A percentile compares a stretch with the other conserved stretches of the same genome.
phyloP scores from a whole-genome alignment of 2,797 vertebrate genomes.

The Microtus agrestis region DNA sequence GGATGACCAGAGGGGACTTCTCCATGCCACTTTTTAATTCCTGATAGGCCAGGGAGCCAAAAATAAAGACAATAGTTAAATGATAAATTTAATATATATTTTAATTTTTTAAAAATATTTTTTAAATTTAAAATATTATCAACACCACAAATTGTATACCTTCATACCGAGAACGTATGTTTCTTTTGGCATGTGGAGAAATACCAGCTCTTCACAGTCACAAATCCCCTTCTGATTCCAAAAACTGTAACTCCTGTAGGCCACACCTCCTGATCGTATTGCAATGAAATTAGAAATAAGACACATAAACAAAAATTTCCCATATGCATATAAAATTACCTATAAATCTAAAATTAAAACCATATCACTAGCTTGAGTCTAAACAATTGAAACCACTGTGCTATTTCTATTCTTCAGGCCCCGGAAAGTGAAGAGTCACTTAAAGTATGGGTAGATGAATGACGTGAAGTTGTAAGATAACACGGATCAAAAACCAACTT shows the following conservation, averaged over 20 bases:
- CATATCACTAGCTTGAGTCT: neutral
- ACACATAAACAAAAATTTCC: neutral
- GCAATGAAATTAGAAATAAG: slow-evolving; percentile 15
- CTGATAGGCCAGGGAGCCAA: neutral
- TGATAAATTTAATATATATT: neutral
- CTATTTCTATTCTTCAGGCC: slow-evolving; percentile 27
- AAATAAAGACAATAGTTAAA: slow-evolving; percentile 30
- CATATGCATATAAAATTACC: neutral
- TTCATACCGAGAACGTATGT: neutral
- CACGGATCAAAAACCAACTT: neutral
- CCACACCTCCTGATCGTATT: neutral
- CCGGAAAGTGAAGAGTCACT: neutral
- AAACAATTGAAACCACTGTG: neutral
- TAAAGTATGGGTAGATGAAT: neutral
- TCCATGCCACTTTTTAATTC: neutral
- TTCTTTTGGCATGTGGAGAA: neutral
- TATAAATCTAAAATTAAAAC: slow-evolving; percentile 47
- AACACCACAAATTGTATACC: neutral
- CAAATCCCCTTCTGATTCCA: neutral
- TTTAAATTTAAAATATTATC: neutral
- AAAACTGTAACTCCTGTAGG: neutral
- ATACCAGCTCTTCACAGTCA: neutral
- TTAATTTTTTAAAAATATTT: neutral
- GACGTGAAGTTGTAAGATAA: neutral
- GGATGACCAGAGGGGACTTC: neutral